Conservation (phyloP, 2,113 vertebrate species). For the Zeus faber region DNA sequence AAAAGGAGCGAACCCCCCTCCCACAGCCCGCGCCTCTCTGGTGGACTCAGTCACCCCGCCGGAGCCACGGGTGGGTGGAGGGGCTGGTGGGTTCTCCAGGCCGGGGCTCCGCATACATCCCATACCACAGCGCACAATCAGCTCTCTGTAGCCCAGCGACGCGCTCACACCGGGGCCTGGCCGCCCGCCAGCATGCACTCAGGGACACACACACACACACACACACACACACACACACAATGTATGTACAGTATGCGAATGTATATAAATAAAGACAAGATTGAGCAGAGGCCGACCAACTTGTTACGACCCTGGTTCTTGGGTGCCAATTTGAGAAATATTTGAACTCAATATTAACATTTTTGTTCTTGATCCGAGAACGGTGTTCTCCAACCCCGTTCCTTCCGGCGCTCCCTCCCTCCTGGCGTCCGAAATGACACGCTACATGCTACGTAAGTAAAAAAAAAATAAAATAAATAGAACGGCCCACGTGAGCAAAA, state of each 20-base stretch:
- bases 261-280: background rate
- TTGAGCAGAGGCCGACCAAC: background rate
- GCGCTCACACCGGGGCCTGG: slow-evolving; percentile 30
- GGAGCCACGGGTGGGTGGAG: slow-evolving; percentile 51
- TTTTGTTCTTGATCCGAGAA: too few relatives aligned
- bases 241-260: background rate
- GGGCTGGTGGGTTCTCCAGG: too few relatives aligned
- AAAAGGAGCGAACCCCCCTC: slow-evolving; percentile 49
- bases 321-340: too few relatives aligned
- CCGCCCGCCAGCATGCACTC: slow-evolving; percentile 24
- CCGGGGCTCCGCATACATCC: slow-evolving; percentile 55
- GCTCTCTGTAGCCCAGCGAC: slow-evolving; percentile 52
- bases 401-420: too few relatives aligned
- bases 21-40: slow-evolving; percentile 6
- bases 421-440: too few relatives aligned
- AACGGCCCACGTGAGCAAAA: too few relatives aligned
- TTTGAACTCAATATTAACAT: too few relatives aligned
- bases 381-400: too few relatives aligned
- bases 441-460: too few relatives aligned
- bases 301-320: too few relatives aligned
- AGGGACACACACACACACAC: slow-evolving; percentile 7
- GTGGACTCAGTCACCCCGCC: slow-evolving; percentile 63
- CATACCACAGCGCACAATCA: slow-evolving; percentile 63
- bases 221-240: background rate
- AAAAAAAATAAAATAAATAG: too few relatives aligned